These are phyloP conservation scores for Parazoanthus darwini DNA, from an alignment of 92 coral and sea anemone genomes.

Conservation along the genomic window DNA sequence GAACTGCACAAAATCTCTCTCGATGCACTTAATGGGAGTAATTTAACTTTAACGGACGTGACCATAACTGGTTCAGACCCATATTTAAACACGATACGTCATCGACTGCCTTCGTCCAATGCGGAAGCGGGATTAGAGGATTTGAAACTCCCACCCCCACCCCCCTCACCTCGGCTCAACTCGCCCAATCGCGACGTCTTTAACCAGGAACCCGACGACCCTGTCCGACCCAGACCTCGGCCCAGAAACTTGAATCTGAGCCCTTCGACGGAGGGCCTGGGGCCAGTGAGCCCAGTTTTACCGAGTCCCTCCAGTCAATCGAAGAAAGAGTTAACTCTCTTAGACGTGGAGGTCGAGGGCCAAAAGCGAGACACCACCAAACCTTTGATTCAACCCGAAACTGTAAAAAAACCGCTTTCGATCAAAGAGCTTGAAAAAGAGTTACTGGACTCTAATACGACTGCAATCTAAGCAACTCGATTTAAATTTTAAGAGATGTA, in stretches of 20 bases:
- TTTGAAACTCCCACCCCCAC: constrained; percentile 70
- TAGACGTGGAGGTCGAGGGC: constrained; percentile 80
- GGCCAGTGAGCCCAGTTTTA: constrained; percentile 24
- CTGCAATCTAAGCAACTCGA: constrained; percentile 9
- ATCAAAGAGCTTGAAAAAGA: constrained; percentile 77
- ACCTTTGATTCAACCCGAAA: constrained; percentile 70
- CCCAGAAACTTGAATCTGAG: constrained; percentile 67
- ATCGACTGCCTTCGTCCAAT: constrained; percentile 54
- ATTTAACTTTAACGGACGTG: constrained; percentile 21
- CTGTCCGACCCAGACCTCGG: constrained; percentile 59
- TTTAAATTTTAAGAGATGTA: background rate
- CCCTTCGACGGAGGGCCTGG: constrained; percentile 52
- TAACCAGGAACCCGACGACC: constrained; percentile 41
- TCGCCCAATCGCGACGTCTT: constrained; percentile 60
- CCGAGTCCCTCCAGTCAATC: constrained; percentile 58
- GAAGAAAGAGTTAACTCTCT: constrained; percentile 60
- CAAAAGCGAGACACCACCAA: constrained; percentile 69
- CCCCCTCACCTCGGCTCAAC: constrained; percentile 71
- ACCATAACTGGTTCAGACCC: constrained; percentile 47
- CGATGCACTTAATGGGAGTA: constrained; percentile 16
- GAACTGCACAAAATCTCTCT: constrained; percentile 58
- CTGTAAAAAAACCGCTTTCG: constrained; percentile 56
- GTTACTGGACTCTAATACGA: constrained; percentile 32
- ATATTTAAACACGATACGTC: constrained; percentile 47
- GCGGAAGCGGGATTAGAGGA: constrained; percentile 47